A percentile compares a stretch with the other conserved stretches of the same genome.
These are phyloP conservation scores for Cossypha polioptera DNA, from an alignment of 2,797 vertebrate genomes.

Conservation along the genomic window DNA sequence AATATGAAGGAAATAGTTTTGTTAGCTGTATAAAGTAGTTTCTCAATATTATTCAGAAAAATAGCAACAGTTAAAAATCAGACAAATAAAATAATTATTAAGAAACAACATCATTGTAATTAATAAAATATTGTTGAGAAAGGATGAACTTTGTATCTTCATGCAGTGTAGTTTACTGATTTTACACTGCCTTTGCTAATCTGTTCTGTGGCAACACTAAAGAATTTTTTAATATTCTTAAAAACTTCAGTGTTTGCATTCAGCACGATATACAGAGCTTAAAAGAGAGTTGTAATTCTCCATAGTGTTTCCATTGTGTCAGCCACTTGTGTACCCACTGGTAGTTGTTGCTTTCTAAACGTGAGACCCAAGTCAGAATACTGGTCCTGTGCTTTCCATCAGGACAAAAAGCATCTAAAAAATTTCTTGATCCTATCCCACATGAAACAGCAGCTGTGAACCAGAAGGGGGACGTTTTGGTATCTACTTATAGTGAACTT, in stretches of 20 bases:
- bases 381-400: neutral
- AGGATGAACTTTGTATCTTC: neutral
- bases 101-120: neutral
- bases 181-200: neutral
- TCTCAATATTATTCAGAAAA: neutral
- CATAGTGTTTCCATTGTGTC: neutral
- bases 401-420: slow-evolving; percentile 24
- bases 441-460: slow-evolving; percentile 3
- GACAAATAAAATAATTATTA: neutral
- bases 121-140: neutral
- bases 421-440: neutral
- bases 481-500: neutral
- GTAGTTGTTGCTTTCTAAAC: neutral
- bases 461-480: neutral
- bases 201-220: neutral
- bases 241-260: neutral
- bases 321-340: neutral
- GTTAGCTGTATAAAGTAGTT: neutral
- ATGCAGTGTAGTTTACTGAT: neutral
- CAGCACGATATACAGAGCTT: neutral
- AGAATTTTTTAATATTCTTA: neutral
- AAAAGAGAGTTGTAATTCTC: neutral
- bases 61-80: neutral
- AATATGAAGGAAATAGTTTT: neutral
- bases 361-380: neutral